Percentiles rank a stretch among this genome's conserved stretches.
phyloP scores from a whole-genome alignment of 1,140 invertebrate species.

The Agrypnia vestita region DNA sequence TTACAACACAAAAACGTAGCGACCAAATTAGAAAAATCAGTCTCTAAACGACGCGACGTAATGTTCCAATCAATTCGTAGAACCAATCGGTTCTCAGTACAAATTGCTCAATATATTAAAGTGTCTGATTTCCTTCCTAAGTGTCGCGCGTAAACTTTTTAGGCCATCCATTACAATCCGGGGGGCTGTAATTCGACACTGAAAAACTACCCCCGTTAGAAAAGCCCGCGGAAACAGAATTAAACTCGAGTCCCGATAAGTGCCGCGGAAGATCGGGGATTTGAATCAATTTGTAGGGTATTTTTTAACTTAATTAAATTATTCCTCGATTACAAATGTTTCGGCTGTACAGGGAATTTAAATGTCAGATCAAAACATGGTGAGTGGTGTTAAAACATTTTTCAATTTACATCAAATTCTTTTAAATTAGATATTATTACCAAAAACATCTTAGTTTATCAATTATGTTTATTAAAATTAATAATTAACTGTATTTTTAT shows the following conservation, averaged over 20 bases:
- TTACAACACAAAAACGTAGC: not conserved
- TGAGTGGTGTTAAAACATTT: no score
- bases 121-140: conserved; percentile 28
- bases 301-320: conserved; percentile 49
- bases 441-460: no score
- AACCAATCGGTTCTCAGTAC: conserved; percentile 37
- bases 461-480: no score
- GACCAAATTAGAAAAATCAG: conserved; percentile 45
- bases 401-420: no score
- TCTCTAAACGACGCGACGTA: conserved; percentile 9
- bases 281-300: conserved; percentile 42
- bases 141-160: conserved; percentile 35
- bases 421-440: no score
- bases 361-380: not conserved
- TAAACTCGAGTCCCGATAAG: conserved; percentile 45
- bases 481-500: no score
- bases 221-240: conserved; percentile 35
- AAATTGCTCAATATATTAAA: conserved; percentile 54
- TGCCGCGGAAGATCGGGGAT: conserved; percentile 34
- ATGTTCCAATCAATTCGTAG: conserved; percentile 21
- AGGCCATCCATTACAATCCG: conserved; percentile 29
- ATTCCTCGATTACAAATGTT: conserved; percentile 3
- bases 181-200: conserved; percentile 46
- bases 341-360: not conserved
- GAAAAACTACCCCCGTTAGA: conserved; percentile 39